Base-by-base conservation (phyloP, 2,113 vertebrate genomes). In the Calonectris borealis region DNA sequence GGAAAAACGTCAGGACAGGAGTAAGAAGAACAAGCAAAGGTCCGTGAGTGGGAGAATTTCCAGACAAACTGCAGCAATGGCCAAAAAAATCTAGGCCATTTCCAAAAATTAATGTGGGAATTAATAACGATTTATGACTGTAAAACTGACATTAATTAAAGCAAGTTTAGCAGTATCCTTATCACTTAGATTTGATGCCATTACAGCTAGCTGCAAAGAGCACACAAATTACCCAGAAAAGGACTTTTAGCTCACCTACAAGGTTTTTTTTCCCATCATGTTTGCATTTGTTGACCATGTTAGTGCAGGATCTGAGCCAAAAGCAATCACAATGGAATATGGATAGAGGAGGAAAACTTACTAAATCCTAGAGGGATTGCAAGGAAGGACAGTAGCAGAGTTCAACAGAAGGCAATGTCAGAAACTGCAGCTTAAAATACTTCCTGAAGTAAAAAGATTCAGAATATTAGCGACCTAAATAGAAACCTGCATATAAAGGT, bases 81-180 rank as follows among this genome's bases (percentile, higher is more conserved):
- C 87, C 96, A 97, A 97, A 96, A 97, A 97, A 91, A 71, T 91
- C 61, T 61, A 94, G 86, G 69, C 70, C 79, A 73, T 96, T 98
- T 98, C 85, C 86, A 97, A 97, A 98, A 96, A 66, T 42, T 46
- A 97, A 88, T 27, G 10, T 92, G 88, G 72, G 52, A 97, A 97
- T 97, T 98, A 97, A 97, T 95, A 93, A 95, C 95, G 94, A 97
- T 97, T 97, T 97, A 98, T 97, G 95, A 96, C 90, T 96, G 55
- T 71, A 86, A 96, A 97, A 71, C 46, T 94, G 95, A 95, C 49
- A 15, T 97, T 98, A 97, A 97, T 98, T 97, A 97, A 97, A 97
- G 72, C 82, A 97, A 96, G 91, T 97, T 96, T 96, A 97, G 83
- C 92, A 89, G 58, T 95, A 97, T 96, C 80, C 91, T 98, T 97